Conservation (phyloP, 2,113 vertebrate species). For the Rhinolophus ferrumequinum region DNA sequence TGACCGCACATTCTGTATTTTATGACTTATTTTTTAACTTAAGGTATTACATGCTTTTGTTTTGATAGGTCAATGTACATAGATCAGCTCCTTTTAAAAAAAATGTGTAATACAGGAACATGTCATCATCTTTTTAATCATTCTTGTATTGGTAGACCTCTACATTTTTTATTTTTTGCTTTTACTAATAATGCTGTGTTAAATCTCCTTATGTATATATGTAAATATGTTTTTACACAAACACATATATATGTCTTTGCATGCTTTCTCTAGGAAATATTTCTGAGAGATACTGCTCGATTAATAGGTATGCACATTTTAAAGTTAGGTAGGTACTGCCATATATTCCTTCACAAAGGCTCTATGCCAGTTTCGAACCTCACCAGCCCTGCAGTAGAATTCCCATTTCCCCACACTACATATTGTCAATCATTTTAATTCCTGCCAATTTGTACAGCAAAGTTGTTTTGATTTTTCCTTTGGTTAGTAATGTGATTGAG, state of each 20-base stretch:
- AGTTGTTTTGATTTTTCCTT: conserved; percentile 31
- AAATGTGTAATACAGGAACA: background rate
- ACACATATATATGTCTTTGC: background rate
- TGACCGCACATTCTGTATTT: background rate
- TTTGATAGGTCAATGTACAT: background rate
- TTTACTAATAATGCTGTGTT: background rate
- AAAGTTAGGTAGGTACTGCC: background rate
- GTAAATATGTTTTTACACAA: background rate
- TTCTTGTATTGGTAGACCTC: background rate
- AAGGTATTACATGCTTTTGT: conserved; percentile 42
- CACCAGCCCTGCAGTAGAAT: background rate
- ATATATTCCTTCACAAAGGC: background rate
- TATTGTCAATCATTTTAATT: background rate
- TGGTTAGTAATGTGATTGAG: background rate
- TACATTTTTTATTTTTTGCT: background rate
- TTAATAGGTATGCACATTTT: background rate
- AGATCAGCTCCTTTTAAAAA: background rate
- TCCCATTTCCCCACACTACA: background rate
- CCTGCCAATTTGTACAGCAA: background rate
- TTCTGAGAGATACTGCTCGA: background rate
- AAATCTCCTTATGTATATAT: background rate
- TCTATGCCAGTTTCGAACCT: background rate
- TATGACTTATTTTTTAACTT: background rate
- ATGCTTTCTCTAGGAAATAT: background rate
- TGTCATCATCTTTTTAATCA: background rate